These are phyloP conservation scores for Pachyseris speciosa DNA, from an alignment of 64 coral and sea anemone genomes.

Conservation along the genomic window DNA sequence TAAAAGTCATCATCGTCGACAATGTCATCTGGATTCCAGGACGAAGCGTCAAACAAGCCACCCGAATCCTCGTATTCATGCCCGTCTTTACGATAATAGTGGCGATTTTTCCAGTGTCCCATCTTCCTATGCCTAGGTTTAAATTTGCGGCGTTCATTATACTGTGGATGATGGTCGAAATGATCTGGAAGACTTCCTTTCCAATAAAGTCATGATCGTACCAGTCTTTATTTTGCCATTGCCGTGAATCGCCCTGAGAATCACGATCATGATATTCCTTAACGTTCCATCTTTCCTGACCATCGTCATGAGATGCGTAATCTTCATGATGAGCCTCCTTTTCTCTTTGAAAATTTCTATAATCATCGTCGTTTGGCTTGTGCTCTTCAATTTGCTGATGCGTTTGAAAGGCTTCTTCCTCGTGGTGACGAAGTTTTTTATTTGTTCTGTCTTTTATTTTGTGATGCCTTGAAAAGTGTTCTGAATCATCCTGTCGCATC, in stretches of 20 bases:
- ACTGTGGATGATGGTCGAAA: not conserved
- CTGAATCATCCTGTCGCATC: not conserved
- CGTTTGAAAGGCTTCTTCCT: not conserved
- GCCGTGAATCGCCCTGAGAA: not conserved
- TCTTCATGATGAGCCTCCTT: not conserved
- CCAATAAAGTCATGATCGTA: not conserved
- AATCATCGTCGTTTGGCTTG: not conserved
- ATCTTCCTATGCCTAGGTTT: not conserved
- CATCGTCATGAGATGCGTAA: not conserved
- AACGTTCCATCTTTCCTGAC: not conserved
- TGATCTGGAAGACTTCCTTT: not conserved
- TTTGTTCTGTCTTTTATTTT: not conserved
- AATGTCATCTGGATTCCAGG: not conserved
- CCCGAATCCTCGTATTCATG: not conserved
- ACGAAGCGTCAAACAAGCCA: conserved; percentile 1
- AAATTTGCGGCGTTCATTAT: not conserved
- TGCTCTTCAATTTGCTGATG: not conserved
- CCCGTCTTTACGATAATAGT: not conserved
- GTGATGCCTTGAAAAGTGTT: not conserved
- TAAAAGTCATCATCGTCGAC: conserved; percentile 3
- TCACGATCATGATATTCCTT: not conserved
- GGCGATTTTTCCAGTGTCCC: not conserved
- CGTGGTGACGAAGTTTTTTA: not conserved
- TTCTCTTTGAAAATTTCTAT: not conserved
- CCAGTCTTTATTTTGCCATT: not conserved